Evolutionary conservation across 1,140 invertebrate species (phyloP).

Genomic region (Hestina assimilis): DNA sequence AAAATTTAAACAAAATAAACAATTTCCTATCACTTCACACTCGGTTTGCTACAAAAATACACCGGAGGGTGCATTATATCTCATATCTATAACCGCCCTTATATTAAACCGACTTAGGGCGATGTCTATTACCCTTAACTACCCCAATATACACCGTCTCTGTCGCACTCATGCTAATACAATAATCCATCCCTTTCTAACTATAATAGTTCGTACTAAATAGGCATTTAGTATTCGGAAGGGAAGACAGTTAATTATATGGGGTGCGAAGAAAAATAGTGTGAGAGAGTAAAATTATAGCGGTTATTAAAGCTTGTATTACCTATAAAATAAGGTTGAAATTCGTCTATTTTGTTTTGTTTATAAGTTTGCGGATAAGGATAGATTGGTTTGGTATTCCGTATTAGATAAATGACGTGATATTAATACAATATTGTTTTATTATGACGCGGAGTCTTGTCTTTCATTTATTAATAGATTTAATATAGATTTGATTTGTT

Average conservation of each 20-base stretch:
- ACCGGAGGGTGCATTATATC: constrained; percentile 31
- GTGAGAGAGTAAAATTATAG: constrained; percentile 26
- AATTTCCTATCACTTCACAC: constrained; percentile 63
- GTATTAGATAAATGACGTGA: constrained; percentile 51
- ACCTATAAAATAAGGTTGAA: constrained; percentile 26
- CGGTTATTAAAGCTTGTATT: constrained; percentile 24
- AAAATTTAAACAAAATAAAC: constrained; percentile 36
- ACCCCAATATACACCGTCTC: constrained; percentile 37
- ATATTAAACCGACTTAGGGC: constrained; percentile 49
- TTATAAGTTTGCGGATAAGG: constrained; percentile 25
- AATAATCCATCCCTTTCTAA: constrained; percentile 33
- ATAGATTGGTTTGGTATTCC: constrained; percentile 46
- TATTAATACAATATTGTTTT: constrained; percentile 54
- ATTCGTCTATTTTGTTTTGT: constrained; percentile 24
- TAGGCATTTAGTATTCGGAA: constrained; percentile 76
- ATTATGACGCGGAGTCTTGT: constrained; percentile 30
- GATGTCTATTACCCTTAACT: constrained; percentile 40
- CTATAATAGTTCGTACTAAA: constrained; percentile 64
- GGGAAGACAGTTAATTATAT: constrained; percentile 70
- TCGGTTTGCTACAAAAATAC: constrained; percentile 47
- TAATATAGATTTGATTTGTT: neutral
- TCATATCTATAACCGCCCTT: constrained; percentile 41
- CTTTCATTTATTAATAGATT: constrained; percentile 7
- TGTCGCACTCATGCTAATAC: constrained; percentile 30
- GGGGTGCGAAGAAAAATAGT: constrained; percentile 69